Base-by-base conservation (phyloP, 2,113 vertebrate genomes). In the Myotis brandtii region DNA sequence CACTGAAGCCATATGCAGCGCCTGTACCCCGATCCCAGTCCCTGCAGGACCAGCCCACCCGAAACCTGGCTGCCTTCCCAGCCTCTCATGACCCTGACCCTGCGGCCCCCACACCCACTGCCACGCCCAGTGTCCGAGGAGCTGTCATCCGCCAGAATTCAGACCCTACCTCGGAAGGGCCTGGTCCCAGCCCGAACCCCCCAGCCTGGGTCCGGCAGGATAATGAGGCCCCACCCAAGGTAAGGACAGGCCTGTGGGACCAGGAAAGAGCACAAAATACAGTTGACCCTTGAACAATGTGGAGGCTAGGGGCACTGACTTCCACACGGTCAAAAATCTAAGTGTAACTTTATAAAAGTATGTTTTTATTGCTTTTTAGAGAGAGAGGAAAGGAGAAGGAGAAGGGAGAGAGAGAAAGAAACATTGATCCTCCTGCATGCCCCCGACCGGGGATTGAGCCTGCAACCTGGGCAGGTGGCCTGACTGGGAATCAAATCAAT, bases 21-120 rank as follows among this genome's bases (percentile, higher is more conserved):
- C 99, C 99, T 89, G 99, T 99, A 86, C 99, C 99, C 93, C 99
- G 99, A 97, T 99, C 99, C 96, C 99, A 99, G 98, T 99, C 99
- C 97, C 99, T 99, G 89, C 99, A 99, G 97, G 99, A 99, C 98
- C 99, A 99, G 97, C 99, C 99, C 88, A 99, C 98, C 98, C 99
- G 99, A 98, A 99, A 99, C 96, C 98, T 99, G 98, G 99, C 99
- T 93, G 99, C 99, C 98, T 99, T 99, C 98, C 99, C 99, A 87
- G 98, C 98, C 54, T 86, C 97, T 40, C 97, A 96, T 0, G 97
- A 97, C 96, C 94, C 97, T 0, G 96, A 97, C 91, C 96, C 97
- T 34, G 95, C 92, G 0, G 73, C 37, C 80, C 94, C 94, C 43
- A 97, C 97, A 97, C 96, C 97, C 70, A 43, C 96, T 9, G 66